Evolutionary conservation across 2,888 invertebrate species (phyloP), one percentile per base, ranked within the genome.

Genomic region (Copidosoma aretas): DNA sequence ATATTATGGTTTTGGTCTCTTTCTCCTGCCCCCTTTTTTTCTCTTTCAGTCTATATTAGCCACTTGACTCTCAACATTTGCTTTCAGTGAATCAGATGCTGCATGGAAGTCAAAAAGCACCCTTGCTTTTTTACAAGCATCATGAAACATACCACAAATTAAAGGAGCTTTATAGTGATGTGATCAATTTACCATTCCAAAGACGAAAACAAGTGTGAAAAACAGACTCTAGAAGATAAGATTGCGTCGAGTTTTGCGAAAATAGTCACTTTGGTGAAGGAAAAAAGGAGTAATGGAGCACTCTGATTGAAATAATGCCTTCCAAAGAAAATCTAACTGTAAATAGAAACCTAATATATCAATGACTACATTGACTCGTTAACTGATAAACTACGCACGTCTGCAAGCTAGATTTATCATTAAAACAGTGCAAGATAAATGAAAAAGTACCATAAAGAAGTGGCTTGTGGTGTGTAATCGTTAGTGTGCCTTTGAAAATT

Each of bases 11-110:
- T 58, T 39, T 49, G 19, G 19, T 60, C 21, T 52, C 32, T 32
- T 21, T 22, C 14, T n/a, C 1, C 17, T 39, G 32, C 21, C 32
- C 14, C 51, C 21, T 49, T 24, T 46, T 54, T 46, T 56, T 21
- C n/a, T 15, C 25, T 21, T 25, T 49, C 10, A 46, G 17, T 57
- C 19, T 22, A 10, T 59, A 58, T n/a, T 58, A 14, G 58, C 12
- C 52, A 21, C 21, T 10, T 58, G n/a, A 63, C 24, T 58, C 17
- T 53, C 53, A 21, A n/a, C 24, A 58, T 62, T 53, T 67, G 10
- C 46, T 67, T 67, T 58, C 67, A 67, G 67, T 61, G 43, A 58
- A 52, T 24, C 21, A 41, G 22, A 15, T 67, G 17, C 32, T 59
- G n/a, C 17, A 24, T 59, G 39, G 59, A 32, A 46, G n/a, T 63